A percentile compares a stretch with the other conserved stretches of the same genome.
Evolutionary conservation across 2,888 invertebrate species (phyloP).

Genomic region (Tetragonula carbonaria): DNA sequence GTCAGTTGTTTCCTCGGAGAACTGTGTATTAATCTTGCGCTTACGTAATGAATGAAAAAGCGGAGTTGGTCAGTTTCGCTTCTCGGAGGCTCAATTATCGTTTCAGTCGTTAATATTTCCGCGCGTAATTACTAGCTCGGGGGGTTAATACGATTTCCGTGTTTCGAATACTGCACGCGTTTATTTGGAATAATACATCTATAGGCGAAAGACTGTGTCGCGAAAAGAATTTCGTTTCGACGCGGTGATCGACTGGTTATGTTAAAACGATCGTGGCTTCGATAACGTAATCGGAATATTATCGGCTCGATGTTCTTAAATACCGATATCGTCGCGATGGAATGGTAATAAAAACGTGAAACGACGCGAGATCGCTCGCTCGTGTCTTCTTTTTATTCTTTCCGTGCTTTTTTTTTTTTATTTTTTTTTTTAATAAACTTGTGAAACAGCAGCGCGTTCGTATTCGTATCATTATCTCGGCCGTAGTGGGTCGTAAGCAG

Average conservation of each 20-base stretch:
- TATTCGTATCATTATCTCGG: slow-evolving; percentile 48
- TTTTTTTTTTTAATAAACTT: slow-evolving; percentile 14
- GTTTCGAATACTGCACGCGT: neutral
- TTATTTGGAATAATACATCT: neutral
- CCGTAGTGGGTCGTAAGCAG: slow-evolving; percentile 2
- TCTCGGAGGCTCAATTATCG: too few species aligned
- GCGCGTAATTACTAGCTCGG: too few species aligned
- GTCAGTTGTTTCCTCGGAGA: too few species aligned
- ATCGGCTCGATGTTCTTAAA: slow-evolving; percentile 24
- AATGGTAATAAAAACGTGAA: slow-evolving; percentile 29
- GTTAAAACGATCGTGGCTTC: neutral
- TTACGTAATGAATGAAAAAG: too few species aligned
- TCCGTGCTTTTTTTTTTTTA: neutral
- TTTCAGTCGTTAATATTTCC: too few species aligned
- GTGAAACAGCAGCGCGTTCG: slow-evolving; percentile 8
- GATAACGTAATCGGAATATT: slow-evolving; percentile 23
- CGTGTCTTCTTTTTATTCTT: neutral
- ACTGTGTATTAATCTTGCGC: too few species aligned
- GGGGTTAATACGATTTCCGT: neutral
- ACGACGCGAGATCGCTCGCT: slow-evolving; percentile 1
- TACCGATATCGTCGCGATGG: slow-evolving; percentile 3
- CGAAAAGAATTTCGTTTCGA: neutral
- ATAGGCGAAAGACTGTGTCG: neutral
- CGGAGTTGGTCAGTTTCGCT: too few species aligned
- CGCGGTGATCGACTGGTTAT: neutral